phyloP scores from a whole-genome alignment of 2,113 vertebrate species.

The Lagopus muta region DNA sequence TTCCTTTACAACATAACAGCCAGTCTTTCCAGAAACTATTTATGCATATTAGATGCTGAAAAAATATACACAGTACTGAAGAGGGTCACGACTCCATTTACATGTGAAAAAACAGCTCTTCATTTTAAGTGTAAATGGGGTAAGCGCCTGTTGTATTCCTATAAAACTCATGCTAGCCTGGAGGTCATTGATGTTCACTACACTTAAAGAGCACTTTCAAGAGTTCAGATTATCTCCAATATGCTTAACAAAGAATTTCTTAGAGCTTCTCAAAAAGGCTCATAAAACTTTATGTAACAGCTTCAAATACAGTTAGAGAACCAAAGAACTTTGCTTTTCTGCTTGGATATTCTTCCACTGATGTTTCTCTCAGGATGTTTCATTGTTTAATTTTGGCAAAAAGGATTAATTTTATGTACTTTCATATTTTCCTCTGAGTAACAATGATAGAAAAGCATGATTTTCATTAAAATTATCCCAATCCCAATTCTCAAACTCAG shows the following conservation, averaged over 20 bases:
- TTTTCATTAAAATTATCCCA: conserved; percentile 18
- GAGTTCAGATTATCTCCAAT: background rate
- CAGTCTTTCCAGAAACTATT: background rate
- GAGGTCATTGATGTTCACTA: background rate
- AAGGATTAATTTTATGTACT: background rate
- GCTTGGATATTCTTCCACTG: background rate
- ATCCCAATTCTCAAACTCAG: conserved; percentile 5
- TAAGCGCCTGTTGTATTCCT: background rate
- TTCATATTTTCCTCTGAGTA: conserved; percentile 26
- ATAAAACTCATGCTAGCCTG: background rate
- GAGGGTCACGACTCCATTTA: background rate
- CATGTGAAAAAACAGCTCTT: background rate
- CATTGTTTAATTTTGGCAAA: conserved; percentile 39
- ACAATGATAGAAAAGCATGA: background rate
- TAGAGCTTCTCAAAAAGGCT: background rate
- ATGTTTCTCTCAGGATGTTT: conserved; percentile 30
- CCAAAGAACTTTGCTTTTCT: background rate
- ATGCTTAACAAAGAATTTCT: background rate
- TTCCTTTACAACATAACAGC: background rate
- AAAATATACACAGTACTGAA: background rate
- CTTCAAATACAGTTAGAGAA: background rate
- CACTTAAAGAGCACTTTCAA: background rate
- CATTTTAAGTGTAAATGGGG: background rate
- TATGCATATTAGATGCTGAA: background rate
- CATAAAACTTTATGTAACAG: background rate